Base-by-base conservation (phyloP, 1,140 invertebrate genomes). In the Drosophila tristis region DNA sequence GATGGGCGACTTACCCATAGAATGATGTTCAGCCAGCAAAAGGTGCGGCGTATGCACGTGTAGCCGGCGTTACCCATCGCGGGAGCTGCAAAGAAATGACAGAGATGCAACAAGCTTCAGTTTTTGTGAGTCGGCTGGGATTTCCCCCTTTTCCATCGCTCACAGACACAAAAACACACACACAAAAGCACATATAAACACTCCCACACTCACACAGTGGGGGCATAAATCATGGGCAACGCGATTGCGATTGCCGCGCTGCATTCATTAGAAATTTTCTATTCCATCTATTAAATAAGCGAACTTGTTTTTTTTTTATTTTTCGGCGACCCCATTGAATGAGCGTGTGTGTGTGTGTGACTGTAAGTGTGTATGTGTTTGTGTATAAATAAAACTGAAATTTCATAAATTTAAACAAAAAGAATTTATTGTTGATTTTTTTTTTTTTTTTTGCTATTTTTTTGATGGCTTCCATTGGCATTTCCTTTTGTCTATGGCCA, bases 1-100 rank as follows among this genome's bases (percentile, higher is more conserved):
- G 11, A 39, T 39, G 35, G 11, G 35, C 4, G 1, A 84, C 80
- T 93, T 93, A 96, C 96, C 96, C 96, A 96, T 79, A 96, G 93
- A 56, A 96, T 92, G 45, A 96, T 94, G 92, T 96, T 96, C 72
- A 96, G 93, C 91, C 95, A 95, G 82, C 95, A 96, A 84, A 96
- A 96, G 44, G 95, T 94, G 91, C 95, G 94, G 76, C 96, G 93
- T 74, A 96, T 95, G 91, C 96, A 96, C 75, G 95, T 96, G 90
- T 96, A 96, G 75, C 96, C 95, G 84, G 95, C 96, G 79, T 94
- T 94, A 55, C 94, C 93, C 95, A 96, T 96, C 60, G 65, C 57
- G 48, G 54, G 49, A 74, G 63, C 60, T 74, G 77, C 11, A 35
- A 49, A 51, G 49, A 1, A 16, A 26, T 8, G 13, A 57, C 2